Conservation (phyloP, 2,113 vertebrate genomes). For the Ictalurus furcatus region DNA sequence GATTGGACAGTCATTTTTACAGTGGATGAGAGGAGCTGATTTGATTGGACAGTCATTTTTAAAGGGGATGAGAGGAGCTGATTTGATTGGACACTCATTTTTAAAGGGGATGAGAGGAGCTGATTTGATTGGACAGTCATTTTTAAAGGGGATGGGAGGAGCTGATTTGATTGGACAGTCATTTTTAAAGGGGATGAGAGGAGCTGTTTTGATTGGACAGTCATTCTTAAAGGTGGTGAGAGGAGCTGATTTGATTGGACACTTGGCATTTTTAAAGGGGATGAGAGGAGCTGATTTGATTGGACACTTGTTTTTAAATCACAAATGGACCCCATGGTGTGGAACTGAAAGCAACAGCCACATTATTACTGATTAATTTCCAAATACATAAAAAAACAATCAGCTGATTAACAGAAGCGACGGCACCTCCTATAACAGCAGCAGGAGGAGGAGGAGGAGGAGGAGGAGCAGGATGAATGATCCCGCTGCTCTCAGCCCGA, state of each 20-base stretch:
- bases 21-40: no score
- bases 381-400: background rate
- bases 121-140: no score
- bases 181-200: no score
- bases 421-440: background rate
- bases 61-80: no score
- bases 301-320: background rate
- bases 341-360: background rate
- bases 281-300: background rate
- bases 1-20: no score
- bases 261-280: no score
- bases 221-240: background rate
- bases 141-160: background rate
- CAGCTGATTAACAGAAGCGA: background rate
- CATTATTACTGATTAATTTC: background rate
- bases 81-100: no score
- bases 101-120: no score
- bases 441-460: background rate
- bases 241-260: background rate
- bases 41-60: no score
- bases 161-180: background rate
- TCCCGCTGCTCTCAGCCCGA: slow-evolving; percentile 7
- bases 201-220: background rate
- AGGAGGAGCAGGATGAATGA: background rate
- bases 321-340: background rate